These are phyloP conservation scores for Sussaba pulchella DNA, from an alignment of 2,888 invertebrate genomes.

Conservation along the genomic window DNA sequence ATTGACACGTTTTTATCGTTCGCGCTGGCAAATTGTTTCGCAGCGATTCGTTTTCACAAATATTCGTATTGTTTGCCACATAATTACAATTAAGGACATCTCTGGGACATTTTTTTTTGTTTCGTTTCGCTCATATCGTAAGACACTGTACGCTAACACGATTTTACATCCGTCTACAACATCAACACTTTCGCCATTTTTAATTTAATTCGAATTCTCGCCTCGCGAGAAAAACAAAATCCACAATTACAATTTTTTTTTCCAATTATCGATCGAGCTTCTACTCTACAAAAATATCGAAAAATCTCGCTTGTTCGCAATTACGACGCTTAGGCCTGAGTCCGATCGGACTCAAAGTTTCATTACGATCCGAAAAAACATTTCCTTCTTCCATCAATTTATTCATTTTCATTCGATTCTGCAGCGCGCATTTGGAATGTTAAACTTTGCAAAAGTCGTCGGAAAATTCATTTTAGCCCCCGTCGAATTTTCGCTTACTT, in stretches of 20 bases:
- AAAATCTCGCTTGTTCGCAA: conserved; percentile 48
- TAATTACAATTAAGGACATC: not conserved
- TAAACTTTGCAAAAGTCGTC: conserved; percentile 28
- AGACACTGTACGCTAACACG: conserved; percentile 63
- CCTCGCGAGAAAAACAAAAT: conserved; percentile 18
- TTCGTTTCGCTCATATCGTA: conserved; percentile 11
- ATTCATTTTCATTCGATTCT: not conserved
- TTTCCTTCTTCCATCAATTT: not conserved
- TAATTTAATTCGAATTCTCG: conserved; percentile 18
- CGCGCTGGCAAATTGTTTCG: conserved; percentile 35
- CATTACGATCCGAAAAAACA: not conserved
- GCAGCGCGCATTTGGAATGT: conserved; percentile 59
- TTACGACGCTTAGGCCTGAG: conserved; percentile 39
- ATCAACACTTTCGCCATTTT: conserved; percentile 57
- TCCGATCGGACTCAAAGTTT: conserved; percentile 12
- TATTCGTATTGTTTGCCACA: conserved; percentile 27
- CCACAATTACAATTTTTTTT: not conserved
- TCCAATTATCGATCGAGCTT: conserved; percentile 1
- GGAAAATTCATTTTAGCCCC: conserved; percentile 11
- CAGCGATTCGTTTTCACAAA: conserved; percentile 19
- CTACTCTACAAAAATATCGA: conserved; percentile 38
- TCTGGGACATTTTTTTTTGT: conserved; percentile 31
- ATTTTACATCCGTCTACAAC: conserved; percentile 56
- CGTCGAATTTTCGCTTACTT: not conserved
- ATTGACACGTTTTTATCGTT: conserved; percentile 51